These are phyloP conservation scores for Trachymyrmex cornetzi DNA, from an alignment of 1,140 invertebrate genomes.

Conservation along the genomic window DNA sequence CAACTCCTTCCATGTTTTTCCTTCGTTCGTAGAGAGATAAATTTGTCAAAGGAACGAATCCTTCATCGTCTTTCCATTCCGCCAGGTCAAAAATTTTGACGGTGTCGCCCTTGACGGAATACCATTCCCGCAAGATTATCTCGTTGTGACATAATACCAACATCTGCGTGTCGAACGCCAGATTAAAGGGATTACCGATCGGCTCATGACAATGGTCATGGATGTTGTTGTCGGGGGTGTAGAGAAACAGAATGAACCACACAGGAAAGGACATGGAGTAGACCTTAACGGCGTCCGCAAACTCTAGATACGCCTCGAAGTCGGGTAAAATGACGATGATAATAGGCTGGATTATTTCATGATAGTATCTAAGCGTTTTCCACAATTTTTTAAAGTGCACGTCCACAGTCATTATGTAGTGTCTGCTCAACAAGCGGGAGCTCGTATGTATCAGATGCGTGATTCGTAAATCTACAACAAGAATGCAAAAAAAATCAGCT, in stretches of 20 bases:
- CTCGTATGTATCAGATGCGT: conserved; percentile 15
- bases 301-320: not conserved
- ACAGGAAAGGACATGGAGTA: conserved; percentile 53
- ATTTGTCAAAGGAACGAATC: conserved; percentile 25
- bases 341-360: conserved; percentile 42
- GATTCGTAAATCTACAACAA: conserved; percentile 30
- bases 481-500: conserved; percentile 3
- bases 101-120: conserved; percentile 63
- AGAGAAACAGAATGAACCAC: conserved; percentile 65
- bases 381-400: not conserved
- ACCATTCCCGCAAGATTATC: conserved; percentile 72
- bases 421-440: not conserved
- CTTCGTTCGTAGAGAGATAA: conserved; percentile 60
- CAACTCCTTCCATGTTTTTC: conserved; percentile 49
- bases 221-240: not conserved
- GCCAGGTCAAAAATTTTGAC: conserved; percentile 26
- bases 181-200: conserved; percentile 68
- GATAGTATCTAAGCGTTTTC: not conserved
- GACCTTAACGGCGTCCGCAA: not conserved
- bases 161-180: conserved; percentile 73
- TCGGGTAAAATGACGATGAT: conserved; percentile 38
- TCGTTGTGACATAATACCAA: conserved; percentile 61
- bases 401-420: conserved; percentile 19
- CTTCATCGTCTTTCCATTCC: conserved; percentile 5
- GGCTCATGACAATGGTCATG: conserved; percentile 51